Percentiles rank a stretch among this genome's conserved stretches.
Conservation (phyloP, 2,797 vertebrate genomes). For the Eospalax fontanierii region DNA sequence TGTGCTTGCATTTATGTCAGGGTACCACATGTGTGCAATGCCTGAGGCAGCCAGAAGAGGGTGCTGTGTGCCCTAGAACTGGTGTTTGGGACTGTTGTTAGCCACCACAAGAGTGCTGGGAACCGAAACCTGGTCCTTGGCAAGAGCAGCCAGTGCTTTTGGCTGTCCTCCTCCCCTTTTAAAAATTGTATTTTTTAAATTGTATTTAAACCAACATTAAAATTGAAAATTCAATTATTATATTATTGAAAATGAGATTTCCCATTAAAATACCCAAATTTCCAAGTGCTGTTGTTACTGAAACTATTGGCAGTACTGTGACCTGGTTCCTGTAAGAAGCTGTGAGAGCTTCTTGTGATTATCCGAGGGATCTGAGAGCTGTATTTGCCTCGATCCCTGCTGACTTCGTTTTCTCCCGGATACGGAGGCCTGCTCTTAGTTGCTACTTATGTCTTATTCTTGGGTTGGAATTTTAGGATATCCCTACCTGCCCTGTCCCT, state of each 20-base stretch:
- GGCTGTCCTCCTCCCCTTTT: no score
- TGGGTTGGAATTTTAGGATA: neutral
- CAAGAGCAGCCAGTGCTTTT: no score
- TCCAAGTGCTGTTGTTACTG: neutral
- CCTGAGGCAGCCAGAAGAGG: no score
- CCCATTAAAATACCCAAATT: neutral
- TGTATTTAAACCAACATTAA: neutral
- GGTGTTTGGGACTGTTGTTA: no score
- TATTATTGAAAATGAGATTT: conserved; percentile 32
- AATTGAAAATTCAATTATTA: no score
- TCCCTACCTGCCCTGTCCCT: neutral
- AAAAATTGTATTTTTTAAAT: neutral
- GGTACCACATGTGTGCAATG: no score
- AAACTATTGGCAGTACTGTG: neutral
- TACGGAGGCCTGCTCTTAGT: neutral
- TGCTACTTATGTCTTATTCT: neutral
- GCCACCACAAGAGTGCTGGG: no score
- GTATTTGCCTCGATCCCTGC: neutral
- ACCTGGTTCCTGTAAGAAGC: neutral
- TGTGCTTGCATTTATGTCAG: no score
- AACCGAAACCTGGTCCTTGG: no score
- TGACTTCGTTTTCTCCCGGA: neutral
- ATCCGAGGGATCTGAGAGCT: neutral
- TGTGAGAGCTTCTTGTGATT: neutral
- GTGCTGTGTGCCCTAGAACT: no score